A percentile compares a stretch with the other conserved stretches of the same genome.
Evolutionary conservation across 64 coral and sea anemone species (phyloP).

Genomic region (Astreopora myriophthalma): DNA sequence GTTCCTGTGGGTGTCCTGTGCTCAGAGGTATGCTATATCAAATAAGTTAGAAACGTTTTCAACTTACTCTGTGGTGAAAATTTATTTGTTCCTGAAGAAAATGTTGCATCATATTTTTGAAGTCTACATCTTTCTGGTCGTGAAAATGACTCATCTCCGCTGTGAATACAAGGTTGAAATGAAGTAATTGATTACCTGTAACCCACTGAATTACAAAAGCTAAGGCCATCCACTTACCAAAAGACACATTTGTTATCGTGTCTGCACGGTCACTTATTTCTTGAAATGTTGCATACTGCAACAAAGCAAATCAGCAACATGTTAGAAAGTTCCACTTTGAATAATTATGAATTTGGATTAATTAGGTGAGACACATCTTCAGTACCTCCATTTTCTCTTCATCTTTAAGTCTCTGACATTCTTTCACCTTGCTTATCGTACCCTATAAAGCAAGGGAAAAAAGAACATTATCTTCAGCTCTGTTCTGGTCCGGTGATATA

Average conservation of each 20-base stretch:
- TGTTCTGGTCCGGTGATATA: neutral
- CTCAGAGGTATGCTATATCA: neutral
- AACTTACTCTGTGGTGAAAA: conserved; percentile 90
- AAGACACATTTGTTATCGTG: conserved; percentile 93
- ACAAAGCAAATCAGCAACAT: neutral
- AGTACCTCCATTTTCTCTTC: conserved; percentile 99
- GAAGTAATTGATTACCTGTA: too few relatives aligned
- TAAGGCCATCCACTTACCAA: conserved; percentile 68
- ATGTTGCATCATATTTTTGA: conserved; percentile 92
- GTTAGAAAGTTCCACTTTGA: neutral
- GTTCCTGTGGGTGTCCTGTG: too few relatives aligned
- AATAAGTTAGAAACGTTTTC: neutral
- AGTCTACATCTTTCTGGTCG: conserved; percentile 83
- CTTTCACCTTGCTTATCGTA: conserved; percentile 92
- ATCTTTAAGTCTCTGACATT: conserved; percentile 82
- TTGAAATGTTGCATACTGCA: conserved; percentile 76
- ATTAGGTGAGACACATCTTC: too few relatives aligned
- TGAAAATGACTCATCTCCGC: conserved; percentile 97
- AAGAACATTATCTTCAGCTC: neutral
- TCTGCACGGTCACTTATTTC: conserved; percentile 79
- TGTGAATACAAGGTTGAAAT: conserved; percentile 16
- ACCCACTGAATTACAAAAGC: too few relatives aligned
- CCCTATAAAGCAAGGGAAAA: conserved; percentile 42
- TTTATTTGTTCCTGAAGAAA: conserved; percentile 94
- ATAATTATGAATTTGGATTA: too few relatives aligned